These are phyloP conservation scores for Cossypha niveicapilla DNA, from an alignment of 2,797 vertebrate genomes.

Conservation along the genomic window DNA sequence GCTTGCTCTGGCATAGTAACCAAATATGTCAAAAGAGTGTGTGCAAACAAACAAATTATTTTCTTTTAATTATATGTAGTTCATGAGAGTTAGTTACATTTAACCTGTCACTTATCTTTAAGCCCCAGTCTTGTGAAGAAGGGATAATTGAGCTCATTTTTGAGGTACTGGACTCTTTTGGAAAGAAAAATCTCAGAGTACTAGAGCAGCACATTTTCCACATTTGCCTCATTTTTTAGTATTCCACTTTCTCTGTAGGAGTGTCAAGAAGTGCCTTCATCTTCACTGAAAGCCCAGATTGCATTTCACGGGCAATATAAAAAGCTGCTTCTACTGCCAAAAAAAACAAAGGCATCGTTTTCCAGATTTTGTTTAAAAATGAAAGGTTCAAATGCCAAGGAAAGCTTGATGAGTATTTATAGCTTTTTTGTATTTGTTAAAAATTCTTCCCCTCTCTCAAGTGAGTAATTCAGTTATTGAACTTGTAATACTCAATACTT, in stretches of 20 bases:
- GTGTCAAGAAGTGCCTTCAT: slow-evolving; percentile 57
- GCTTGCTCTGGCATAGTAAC: slow-evolving; percentile 34
- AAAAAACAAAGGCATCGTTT: neutral
- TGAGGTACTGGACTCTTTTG: neutral
- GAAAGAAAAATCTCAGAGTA: neutral
- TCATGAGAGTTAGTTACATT: neutral
- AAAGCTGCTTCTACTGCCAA: slow-evolving; percentile 20
- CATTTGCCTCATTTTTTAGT: neutral
- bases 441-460: neutral
- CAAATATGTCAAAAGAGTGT: neutral
- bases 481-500: neutral
- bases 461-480: neutral
- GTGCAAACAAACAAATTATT: neutral
- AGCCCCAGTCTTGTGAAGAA: neutral
- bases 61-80: neutral
- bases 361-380: neutral
- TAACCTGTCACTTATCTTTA: neutral
- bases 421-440: neutral
- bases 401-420: neutral
- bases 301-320: neutral
- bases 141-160: neutral
- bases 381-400: neutral
- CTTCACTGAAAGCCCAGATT: neutral
- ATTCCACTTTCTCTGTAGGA: neutral
- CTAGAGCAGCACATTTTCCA: neutral